Evolutionary conservation across 2,113 vertebrate species (phyloP).

Genomic region (Helogale parvula): DNA sequence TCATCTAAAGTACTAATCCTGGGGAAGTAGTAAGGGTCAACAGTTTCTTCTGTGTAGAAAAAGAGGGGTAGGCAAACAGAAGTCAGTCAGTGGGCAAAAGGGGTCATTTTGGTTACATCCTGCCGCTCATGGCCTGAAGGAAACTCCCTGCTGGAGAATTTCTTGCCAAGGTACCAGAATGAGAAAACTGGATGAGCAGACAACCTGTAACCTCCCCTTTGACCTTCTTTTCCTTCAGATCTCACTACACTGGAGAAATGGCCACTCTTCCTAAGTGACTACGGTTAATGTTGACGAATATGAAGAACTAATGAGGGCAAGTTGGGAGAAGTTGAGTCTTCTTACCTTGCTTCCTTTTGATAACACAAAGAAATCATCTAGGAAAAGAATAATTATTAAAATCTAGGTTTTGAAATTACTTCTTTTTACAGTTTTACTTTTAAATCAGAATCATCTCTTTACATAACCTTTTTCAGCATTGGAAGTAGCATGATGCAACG

Average conservation of each 20-base stretch:
- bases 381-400: not conserved
- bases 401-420: not conserved
- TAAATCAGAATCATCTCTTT: not conserved
- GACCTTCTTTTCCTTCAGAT: not conserved
- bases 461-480: not conserved
- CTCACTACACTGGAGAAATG: not conserved
- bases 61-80: fast-evolving
- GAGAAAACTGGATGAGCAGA: not conserved
- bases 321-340: not conserved
- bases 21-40: not conserved
- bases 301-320: not conserved
- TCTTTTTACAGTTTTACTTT: not conserved
- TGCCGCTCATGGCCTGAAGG: not conserved
- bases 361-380: not conserved
- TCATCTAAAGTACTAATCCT: not conserved
- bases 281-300: not conserved
- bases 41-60: not conserved
- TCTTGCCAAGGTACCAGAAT: not conserved
- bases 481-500: not conserved
- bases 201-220: not conserved
- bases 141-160: not conserved
- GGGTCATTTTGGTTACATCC: no score
- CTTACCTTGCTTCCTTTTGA: not conserved
- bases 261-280: not conserved
- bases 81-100: not conserved